phyloP scores from a whole-genome alignment of 2,113 vertebrate species.

The Ptychochromis oligacanthus region DNA sequence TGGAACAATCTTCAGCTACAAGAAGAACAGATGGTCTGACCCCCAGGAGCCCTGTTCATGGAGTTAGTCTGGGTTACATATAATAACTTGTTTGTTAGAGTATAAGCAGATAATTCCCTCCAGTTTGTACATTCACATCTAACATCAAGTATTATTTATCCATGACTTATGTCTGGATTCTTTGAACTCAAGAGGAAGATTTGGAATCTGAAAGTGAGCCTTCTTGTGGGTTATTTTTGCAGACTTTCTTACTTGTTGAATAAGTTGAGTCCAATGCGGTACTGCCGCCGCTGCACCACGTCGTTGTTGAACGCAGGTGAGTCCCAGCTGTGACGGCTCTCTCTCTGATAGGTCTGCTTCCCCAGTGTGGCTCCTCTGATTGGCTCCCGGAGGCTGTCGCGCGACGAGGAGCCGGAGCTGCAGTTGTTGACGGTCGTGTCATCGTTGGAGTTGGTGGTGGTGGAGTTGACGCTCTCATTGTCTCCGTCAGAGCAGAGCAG shows the following conservation, averaged over 20 bases:
- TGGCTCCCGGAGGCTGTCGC: conserved; percentile 89
- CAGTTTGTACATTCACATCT: background rate
- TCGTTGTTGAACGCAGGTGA: conserved; percentile 92
- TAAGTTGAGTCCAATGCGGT: conserved; percentile 92
- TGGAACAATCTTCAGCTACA: background rate
- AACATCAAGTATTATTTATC: background rate
- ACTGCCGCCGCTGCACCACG: conserved; percentile 89
- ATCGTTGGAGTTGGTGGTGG: conserved; percentile 93
- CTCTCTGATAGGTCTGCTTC: conserved; percentile 91
- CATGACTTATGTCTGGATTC: background rate
- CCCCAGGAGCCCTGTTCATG: background rate
- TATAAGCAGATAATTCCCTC: background rate
- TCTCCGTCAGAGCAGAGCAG: conserved; percentile 87
- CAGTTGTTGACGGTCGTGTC: conserved; percentile 88
- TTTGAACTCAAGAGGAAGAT: background rate
- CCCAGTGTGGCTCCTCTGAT: conserved; percentile 72
- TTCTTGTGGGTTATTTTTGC: background rate
- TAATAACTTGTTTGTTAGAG: background rate
- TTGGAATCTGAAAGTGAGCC: background rate
- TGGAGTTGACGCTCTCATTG: conserved; percentile 89
- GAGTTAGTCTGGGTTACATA: background rate
- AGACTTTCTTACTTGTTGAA: conserved; percentile 87
- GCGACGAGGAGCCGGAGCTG: conserved; percentile 91
- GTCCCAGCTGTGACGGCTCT: conserved; percentile 92
- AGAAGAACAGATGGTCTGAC: background rate